phyloP scores from a whole-genome alignment of 2,113 vertebrate species.

The Danio rerio region GRCz12tu NC_133195.1:38318501-38319000 shows the following conservation, averaged over 20 bases:
- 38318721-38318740: not conserved
- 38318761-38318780: no score
- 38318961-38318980: constrained; percentile 88
- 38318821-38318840: not conserved
- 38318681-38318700: not conserved
- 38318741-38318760: not conserved
- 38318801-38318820: no score
- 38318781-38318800: no score
- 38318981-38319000: constrained; percentile 94
- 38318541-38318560: constrained; percentile 90
- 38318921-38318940: constrained; percentile 84
- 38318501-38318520: constrained; percentile 20
- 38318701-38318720: not conserved
- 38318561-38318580: constrained; percentile 90
- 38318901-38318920: constrained; percentile 97
- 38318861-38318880: constrained; percentile 91
- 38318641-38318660: constrained; percentile 89
- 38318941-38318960: constrained; percentile 79
- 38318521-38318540: constrained; percentile 92
- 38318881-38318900: constrained; percentile 93
- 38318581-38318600: constrained; percentile 83
- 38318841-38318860: constrained; percentile 74
- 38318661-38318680: constrained; percentile 82
- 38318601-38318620: constrained; percentile 83
- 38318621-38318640: constrained; percentile 96